Percentiles rank a stretch among this genome's conserved stretches.
These are phyloP conservation scores for Setophaga coronata DNA, from an alignment of 2,113 vertebrate species.

Conservation along the genomic window DNA sequence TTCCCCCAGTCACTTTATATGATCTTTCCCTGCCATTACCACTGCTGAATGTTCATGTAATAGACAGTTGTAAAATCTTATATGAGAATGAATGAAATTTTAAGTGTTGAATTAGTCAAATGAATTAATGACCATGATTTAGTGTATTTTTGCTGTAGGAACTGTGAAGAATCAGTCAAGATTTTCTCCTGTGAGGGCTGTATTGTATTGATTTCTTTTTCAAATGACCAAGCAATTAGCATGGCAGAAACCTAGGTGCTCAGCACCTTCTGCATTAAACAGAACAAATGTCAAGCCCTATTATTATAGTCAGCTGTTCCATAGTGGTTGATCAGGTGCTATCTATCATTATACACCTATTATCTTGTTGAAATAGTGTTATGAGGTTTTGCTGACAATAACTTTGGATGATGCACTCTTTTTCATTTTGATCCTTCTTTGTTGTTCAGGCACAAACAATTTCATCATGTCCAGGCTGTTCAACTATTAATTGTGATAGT, in stretches of 20 bases:
- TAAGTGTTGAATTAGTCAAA: conserved; percentile 34
- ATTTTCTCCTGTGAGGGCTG: conserved; percentile 5
- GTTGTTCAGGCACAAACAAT: conserved; percentile 71
- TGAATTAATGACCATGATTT: conserved; percentile 23
- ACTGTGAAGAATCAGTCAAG: conserved; percentile 20
- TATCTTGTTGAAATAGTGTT: conserved; percentile 61
- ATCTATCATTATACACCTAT: conserved; percentile 59
- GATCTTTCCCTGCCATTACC: background rate
- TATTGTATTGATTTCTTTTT: conserved; percentile 35
- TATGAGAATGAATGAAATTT: conserved; percentile 25
- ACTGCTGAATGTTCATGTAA: background rate
- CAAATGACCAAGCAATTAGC: conserved; percentile 62
- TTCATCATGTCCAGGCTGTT: conserved; percentile 64
- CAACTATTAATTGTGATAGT: conserved; percentile 71
- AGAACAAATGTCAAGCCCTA: conserved; percentile 54
- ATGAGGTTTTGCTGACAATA: conserved; percentile 58
- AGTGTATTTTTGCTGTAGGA: background rate
- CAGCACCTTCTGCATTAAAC: conserved; percentile 53
- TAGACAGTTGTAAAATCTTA: background rate
- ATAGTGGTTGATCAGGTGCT: conserved; percentile 41
- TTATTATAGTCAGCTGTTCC: conserved; percentile 62
- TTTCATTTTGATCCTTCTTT: conserved; percentile 40
- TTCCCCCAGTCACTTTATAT: background rate
- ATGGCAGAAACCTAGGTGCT: conserved; percentile 45
- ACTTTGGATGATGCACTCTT: background rate